Evolutionary conservation across 2,113 vertebrate genomes (phyloP).

Genomic region (Hippocampus abdominalis): DNA sequence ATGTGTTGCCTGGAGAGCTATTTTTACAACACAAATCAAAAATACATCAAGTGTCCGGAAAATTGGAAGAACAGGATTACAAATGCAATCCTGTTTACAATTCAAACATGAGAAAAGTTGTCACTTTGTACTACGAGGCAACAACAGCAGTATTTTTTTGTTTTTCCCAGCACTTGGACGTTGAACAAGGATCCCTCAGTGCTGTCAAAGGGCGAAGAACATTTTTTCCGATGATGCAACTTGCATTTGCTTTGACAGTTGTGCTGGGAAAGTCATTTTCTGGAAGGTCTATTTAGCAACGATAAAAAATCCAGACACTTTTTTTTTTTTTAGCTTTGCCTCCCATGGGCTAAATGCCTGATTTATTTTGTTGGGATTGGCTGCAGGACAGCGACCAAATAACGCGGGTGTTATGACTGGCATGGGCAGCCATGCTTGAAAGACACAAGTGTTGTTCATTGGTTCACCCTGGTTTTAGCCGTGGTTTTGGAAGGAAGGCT

Average conservation of each 20-base stretch:
- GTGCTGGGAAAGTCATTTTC: conserved; percentile 51
- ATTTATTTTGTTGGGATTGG: conserved; percentile 61
- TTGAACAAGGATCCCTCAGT: conserved; percentile 61
- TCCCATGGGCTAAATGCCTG: conserved; percentile 43
- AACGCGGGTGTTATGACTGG: conserved; percentile 70
- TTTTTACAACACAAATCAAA: not conserved
- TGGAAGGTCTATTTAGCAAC: conserved; percentile 24
- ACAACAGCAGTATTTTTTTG: conserved; percentile 47
- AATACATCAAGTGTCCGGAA: not conserved
- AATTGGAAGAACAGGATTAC: not conserved
- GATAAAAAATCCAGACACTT: conserved; percentile 55
- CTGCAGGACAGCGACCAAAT: conserved; percentile 52
- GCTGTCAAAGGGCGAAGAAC: conserved; percentile 31
- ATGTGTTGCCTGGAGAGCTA: not conserved
- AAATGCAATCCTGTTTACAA: conserved; percentile 9
- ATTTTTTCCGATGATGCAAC: conserved; percentile 58
- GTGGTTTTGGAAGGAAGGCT: conserved; percentile 35
- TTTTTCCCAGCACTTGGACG: conserved; percentile 23
- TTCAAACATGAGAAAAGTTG: conserved; percentile 25
- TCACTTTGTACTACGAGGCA: conserved; percentile 36
- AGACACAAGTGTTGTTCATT: conserved; percentile 66
- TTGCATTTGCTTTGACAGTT: conserved; percentile 46
- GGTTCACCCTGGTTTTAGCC: conserved; percentile 57
- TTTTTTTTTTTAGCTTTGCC: conserved; percentile 28
- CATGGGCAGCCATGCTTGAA: conserved; percentile 30